phyloP scores from a whole-genome alignment of 2,113 vertebrate genomes.

The Salminus brasiliensis region DNA sequence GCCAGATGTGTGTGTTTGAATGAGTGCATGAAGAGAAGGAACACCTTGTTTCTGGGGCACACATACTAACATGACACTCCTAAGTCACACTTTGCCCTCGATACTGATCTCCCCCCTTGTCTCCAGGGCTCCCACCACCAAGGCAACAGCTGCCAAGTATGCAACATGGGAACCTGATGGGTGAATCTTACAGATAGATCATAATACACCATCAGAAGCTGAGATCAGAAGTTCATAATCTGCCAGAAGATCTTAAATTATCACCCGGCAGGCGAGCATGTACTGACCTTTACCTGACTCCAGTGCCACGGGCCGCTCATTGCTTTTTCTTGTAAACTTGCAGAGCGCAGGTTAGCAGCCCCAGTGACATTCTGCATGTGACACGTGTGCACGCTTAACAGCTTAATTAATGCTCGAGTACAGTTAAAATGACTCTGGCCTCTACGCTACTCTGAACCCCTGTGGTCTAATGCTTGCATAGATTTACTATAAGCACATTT shows the following conservation, averaged over 20 bases:
- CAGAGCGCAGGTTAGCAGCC: neutral
- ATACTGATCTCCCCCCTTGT: conserved; percentile 42
- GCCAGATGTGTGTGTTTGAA: conserved; percentile 1
- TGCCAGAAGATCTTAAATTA: conserved; percentile 52
- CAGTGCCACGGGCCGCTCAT: neutral
- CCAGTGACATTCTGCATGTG: neutral
- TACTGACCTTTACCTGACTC: conserved; percentile 43
- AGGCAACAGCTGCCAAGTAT: conserved; percentile 42
- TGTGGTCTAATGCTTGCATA: too few species aligned
- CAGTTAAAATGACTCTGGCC: neutral
- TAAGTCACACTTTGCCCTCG: conserved; percentile 36
- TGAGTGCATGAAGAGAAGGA: conserved; percentile 1
- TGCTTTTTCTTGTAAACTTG: conserved; percentile 24
- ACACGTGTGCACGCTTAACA: neutral
- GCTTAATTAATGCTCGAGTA: neutral
- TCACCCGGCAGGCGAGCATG: conserved; percentile 36
- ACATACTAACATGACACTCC: conserved; percentile 29
- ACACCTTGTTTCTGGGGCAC: conserved; percentile 31
- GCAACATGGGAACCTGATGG: conserved; percentile 34
- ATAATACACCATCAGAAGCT: conserved; percentile 40
- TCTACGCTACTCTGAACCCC: neutral
- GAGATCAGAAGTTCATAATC: conserved; percentile 41
- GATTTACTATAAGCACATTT: neutral
- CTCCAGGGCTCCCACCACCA: conserved; percentile 13
- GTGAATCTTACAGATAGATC: conserved; percentile 46